A percentile compares a stretch with the other conserved stretches of the same genome.
phyloP scores from a whole-genome alignment of 2,797 vertebrate species.

The Cossypha caffra region DNA sequence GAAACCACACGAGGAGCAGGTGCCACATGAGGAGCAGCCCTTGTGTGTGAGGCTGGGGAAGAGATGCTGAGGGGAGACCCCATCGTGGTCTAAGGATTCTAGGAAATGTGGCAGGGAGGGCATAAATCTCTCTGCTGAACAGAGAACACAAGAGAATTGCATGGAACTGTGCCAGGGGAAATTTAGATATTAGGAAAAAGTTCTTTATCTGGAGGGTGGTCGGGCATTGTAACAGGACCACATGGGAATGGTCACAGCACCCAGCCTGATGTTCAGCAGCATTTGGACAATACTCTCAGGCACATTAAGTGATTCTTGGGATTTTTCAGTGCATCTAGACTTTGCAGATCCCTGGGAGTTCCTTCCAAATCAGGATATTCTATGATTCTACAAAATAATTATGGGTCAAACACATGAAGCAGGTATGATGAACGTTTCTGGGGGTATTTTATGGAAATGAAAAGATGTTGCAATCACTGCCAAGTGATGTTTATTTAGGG shows the following conservation, averaged over 20 bases:
- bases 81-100: accelerated
- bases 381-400: neutral
- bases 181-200: neutral
- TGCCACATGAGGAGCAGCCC: neutral
- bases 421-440: accelerated
- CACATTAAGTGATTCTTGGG: neutral
- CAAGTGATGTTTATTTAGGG: neutral
- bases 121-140: neutral
- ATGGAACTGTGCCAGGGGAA: neutral
- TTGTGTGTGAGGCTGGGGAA: neutral
- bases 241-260: neutral
- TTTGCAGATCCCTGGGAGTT: neutral
- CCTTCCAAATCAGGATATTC: neutral
- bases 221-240: accelerated
- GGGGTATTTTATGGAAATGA: neutral
- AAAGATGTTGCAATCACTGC: neutral
- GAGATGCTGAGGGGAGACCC: accelerated
- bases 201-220: neutral
- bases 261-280: neutral
- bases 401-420: neutral
- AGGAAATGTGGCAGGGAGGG: neutral
- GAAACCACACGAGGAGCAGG: neutral
- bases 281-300: neutral
- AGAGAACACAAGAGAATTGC: neutral
- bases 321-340: neutral